These are phyloP conservation scores for Lissocephala sabroskyi DNA, from an alignment of 2,888 invertebrate genomes.

Conservation along the genomic window DNA sequence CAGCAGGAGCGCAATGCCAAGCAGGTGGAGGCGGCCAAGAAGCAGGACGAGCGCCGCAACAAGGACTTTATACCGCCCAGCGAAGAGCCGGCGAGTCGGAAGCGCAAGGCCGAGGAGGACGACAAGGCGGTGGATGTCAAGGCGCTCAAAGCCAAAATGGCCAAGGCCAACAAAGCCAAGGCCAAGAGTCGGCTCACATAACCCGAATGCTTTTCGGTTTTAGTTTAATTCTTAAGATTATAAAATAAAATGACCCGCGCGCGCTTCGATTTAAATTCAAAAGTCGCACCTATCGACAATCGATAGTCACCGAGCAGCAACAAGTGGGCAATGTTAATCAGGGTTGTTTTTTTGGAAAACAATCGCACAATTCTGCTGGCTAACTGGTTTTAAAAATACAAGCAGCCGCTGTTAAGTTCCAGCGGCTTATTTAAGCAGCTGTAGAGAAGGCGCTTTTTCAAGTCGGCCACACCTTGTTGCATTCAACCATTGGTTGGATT, in stretches of 20 bases:
- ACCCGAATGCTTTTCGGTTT: background rate
- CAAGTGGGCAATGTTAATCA: too few relatives aligned
- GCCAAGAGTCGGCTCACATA: slow-evolving; percentile 12
- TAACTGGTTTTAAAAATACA: too few relatives aligned
- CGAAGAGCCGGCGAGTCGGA: slow-evolving; percentile 72
- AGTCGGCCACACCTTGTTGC: slow-evolving; percentile 49
- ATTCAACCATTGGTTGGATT: slow-evolving; percentile 25
- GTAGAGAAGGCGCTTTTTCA: slow-evolving; percentile 18
- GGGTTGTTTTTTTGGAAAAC: too few relatives aligned
- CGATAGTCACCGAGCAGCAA: too few relatives aligned
- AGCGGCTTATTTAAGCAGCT: background rate
- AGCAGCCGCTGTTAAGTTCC: background rate
- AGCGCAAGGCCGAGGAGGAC: slow-evolving; percentile 34
- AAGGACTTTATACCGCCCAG: slow-evolving; percentile 87
- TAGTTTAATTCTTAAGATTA: too few relatives aligned
- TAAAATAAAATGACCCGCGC: too few relatives aligned
- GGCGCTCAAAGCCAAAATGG: slow-evolving; percentile 83
- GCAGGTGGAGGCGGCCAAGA: slow-evolving; percentile 81
- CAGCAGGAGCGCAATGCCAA: slow-evolving; percentile 85
- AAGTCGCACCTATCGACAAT: background rate
- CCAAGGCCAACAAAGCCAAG: slow-evolving; percentile 77
- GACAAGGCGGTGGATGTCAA: slow-evolving; percentile 77
- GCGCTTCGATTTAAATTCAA: background rate
- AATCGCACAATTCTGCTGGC: too few relatives aligned
- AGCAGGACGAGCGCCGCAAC: slow-evolving; percentile 83